Percentiles rank a stretch among this genome's conserved stretches.
Conservation (phyloP, 2,113 vertebrate genomes). For the Rostratula benghalensis region DNA sequence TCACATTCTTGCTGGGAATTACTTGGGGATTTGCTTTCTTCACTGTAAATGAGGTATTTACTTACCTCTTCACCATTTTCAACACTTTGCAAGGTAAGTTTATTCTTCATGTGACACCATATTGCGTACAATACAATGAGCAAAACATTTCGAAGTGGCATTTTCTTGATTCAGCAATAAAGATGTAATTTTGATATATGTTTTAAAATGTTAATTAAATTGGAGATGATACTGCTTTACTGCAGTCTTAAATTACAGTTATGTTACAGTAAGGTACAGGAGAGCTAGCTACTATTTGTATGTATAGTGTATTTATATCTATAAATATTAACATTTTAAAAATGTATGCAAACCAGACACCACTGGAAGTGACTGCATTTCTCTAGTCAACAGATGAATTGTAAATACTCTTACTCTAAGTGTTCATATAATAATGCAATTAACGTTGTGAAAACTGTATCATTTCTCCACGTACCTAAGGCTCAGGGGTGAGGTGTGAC, state of each 20-base stretch:
- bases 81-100: conserved; percentile 93
- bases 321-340: not conserved
- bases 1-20: conserved; percentile 90
- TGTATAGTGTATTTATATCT: not conserved
- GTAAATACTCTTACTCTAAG: not conserved
- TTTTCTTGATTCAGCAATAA: not conserved
- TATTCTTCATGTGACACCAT: not conserved
- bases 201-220: not conserved
- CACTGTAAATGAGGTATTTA: conserved; percentile 85
- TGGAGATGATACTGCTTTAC: not conserved
- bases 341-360: not conserved
- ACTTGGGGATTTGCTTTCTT: conserved; percentile 97
- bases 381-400: not conserved
- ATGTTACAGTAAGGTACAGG: not conserved
- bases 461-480: not conserved
- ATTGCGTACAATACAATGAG: not conserved
- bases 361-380: not conserved
- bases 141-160: not conserved
- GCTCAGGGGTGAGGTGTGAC: not conserved
- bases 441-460: not conserved
- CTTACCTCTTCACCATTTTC: conserved; percentile 93
- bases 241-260: not conserved
- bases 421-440: not conserved
- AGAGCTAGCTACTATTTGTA: not conserved
- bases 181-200: not conserved